Percentiles rank a stretch among this genome's conserved stretches.
Conservation (phyloP, 2,797 vertebrate species). For the Ispidina picta region DNA sequence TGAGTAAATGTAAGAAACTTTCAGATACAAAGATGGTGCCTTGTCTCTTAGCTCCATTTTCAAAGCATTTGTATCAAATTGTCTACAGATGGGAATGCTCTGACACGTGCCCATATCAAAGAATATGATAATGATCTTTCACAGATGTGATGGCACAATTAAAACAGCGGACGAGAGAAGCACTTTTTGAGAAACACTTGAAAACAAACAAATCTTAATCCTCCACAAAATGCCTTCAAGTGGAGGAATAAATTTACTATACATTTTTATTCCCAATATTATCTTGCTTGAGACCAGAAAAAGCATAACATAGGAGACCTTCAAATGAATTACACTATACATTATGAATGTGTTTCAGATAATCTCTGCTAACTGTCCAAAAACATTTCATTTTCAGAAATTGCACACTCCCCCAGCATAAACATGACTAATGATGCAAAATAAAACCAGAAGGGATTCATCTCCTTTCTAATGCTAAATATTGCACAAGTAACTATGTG, state of each 20-base stretch:
- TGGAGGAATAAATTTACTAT: conserved; percentile 27
- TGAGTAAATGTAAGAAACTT: conserved; percentile 15
- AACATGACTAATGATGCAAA: conserved; percentile 47
- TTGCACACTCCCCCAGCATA: conserved; percentile 19
- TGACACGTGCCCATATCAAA: neutral
- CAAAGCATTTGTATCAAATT: neutral
- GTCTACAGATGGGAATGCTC: neutral
- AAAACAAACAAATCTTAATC: conserved; percentile 28
- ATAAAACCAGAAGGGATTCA: conserved; percentile 32
- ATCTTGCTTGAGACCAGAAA: neutral
- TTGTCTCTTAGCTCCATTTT: neutral
- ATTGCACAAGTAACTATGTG: conserved; percentile 24
- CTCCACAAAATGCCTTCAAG: conserved; percentile 21
- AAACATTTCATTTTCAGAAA: conserved; percentile 58
- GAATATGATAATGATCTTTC: conserved; percentile 33
- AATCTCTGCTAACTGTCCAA: conserved; percentile 33
- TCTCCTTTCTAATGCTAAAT: conserved; percentile 43
- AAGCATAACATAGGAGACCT: neutral
- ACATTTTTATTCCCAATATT: neutral
- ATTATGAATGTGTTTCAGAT: conserved; percentile 43
- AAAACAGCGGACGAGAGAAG: neutral
- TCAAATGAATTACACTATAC: conserved; percentile 16
- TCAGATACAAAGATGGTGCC: neutral
- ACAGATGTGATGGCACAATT: conserved; percentile 30
- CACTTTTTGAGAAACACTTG: conserved; percentile 19